Evolutionary conservation across 2,113 vertebrate genomes (phyloP).

Genomic region (Scartelaos histophorus): DNA sequence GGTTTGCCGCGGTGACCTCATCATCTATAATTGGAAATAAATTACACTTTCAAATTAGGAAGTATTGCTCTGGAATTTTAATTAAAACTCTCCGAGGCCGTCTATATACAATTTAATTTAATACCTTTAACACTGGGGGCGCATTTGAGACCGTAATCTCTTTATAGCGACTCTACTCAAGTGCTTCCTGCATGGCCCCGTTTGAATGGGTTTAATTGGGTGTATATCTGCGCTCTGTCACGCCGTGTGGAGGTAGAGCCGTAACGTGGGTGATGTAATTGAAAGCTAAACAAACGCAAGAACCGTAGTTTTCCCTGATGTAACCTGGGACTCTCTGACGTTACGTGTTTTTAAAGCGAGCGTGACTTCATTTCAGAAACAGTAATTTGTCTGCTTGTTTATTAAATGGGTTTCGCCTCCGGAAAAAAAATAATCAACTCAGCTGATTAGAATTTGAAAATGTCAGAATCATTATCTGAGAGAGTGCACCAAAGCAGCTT

Average conservation of each 20-base stretch:
- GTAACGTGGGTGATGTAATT: slow-evolving; percentile 17
- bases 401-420: slow-evolving; percentile 21
- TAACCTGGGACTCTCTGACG: slow-evolving; percentile 10
- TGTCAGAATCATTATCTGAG: slow-evolving; percentile 8
- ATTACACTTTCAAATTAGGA: slow-evolving; percentile 11
- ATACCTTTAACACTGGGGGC: background rate
- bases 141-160: slow-evolving; percentile 10
- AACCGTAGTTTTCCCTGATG: background rate
- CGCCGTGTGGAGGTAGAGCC: slow-evolving; percentile 16
- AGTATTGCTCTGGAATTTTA: slow-evolving; percentile 9
- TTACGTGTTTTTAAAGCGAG: slow-evolving; percentile 5
- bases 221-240: slow-evolving; percentile 4
- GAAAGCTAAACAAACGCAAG: slow-evolving; percentile 12
- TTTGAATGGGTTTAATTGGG: slow-evolving; percentile 28
- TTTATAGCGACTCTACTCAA: slow-evolving; percentile 11
- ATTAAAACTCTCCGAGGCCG: slow-evolving; percentile 5
- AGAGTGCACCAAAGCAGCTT: background rate
- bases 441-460: slow-evolving; percentile 30
- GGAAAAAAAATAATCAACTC: slow-evolving; percentile 16
- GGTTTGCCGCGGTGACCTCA: slow-evolving; percentile 6
- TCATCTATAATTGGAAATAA: slow-evolving; percentile 6
- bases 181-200: slow-evolving; percentile 19
- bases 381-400: slow-evolving; percentile 19
- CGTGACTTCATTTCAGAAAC: background rate
- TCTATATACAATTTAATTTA: background rate